phyloP scores from a whole-genome alignment of 2,797 vertebrate species.

The Anolis apletophallus region DNA sequence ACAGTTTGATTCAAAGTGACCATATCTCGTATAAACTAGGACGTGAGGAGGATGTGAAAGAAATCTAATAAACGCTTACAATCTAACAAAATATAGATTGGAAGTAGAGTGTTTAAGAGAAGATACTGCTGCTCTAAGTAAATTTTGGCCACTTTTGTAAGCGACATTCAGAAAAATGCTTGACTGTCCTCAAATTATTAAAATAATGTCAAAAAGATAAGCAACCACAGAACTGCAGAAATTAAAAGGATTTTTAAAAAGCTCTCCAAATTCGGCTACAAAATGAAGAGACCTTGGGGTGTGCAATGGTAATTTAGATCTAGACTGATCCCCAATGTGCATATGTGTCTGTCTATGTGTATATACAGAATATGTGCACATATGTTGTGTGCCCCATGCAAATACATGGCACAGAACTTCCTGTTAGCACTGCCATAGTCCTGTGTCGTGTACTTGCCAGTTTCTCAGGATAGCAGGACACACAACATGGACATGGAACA shows the following conservation, averaged over 20 bases:
- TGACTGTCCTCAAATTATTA: not conserved
- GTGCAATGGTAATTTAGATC: not conserved
- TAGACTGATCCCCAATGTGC: not conserved
- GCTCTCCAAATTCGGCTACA: not conserved
- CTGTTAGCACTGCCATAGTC: no score
- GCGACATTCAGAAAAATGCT: not conserved
- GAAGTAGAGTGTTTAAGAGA: not conserved
- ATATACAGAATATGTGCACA: not conserved
- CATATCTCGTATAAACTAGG: not conserved
- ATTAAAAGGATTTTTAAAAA: not conserved
- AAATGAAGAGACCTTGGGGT: not conserved
- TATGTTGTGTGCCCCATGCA: not conserved
- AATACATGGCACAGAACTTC: no score
- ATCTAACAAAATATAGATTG: not conserved
- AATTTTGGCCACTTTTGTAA: not conserved
- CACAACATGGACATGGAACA: no score
- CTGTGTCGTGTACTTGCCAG: no score
- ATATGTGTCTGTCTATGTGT: not conserved
- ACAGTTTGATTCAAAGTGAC: constrained; percentile 39
- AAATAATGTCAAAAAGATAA: not conserved
- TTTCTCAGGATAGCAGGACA: no score
- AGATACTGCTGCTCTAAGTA: not conserved
- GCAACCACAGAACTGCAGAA: not conserved
- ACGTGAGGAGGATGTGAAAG: not conserved
- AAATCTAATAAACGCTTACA: not conserved